These are phyloP conservation scores for Catamblyrhynchus diadema DNA, from an alignment of 2,797 vertebrate species.

Conservation along the genomic window DNA sequence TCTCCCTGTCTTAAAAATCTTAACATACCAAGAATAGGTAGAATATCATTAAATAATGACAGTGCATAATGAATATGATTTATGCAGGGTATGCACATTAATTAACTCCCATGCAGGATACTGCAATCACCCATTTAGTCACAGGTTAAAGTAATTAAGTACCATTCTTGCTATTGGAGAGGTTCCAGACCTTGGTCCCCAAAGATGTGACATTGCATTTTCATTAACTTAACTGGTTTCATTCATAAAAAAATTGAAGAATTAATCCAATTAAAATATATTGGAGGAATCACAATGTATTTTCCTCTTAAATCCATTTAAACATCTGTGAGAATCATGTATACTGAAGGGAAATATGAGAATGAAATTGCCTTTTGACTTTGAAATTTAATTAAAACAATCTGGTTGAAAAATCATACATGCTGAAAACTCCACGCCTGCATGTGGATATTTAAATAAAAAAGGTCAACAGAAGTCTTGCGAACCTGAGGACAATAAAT, in stretches of 20 bases:
- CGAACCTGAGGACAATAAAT: background rate
- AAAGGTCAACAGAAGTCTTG: background rate
- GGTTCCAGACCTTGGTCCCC: background rate
- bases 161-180: background rate
- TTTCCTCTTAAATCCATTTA: background rate
- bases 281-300: background rate
- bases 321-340: background rate
- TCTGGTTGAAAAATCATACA: background rate
- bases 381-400: background rate
- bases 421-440: background rate
- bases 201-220: background rate
- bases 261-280: background rate
- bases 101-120: slow-evolving; percentile 12
- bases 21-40: background rate
- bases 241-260: background rate
- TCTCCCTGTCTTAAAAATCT: background rate
- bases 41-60: slow-evolving; percentile 25
- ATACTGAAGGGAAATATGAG: background rate
- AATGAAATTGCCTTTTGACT: background rate
- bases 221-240: background rate
- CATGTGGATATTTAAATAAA: background rate
- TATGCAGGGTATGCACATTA: slow-evolving; percentile 7
- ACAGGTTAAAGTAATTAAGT: slow-evolving; percentile 41
- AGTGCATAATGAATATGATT: slow-evolving; percentile 11
- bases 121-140: slow-evolving; percentile 17